Evolutionary conservation across 2,113 vertebrate species (phyloP).

Genomic region (Ceratotherium simum): DNA sequence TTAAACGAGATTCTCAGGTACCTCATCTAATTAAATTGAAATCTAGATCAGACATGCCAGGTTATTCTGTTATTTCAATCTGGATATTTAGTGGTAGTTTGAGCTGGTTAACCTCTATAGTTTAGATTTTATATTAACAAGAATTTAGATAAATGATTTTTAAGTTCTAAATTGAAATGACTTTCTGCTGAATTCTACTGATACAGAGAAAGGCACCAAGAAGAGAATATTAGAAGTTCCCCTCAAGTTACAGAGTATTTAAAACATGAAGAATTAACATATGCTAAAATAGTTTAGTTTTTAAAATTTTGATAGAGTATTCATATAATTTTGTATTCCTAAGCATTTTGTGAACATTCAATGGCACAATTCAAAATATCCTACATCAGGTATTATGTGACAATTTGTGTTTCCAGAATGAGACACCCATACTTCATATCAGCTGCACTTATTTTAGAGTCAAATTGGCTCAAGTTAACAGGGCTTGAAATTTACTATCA

Average conservation of each 20-base stretch:
- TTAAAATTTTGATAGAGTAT: neutral
- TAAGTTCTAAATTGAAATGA: neutral
- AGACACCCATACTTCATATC: neutral
- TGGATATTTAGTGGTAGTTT: neutral
- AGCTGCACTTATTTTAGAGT: slow-evolving; percentile 46
- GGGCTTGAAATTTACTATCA: slow-evolving; percentile 62
- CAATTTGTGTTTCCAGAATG: slow-evolving; percentile 43
- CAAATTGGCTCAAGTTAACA: neutral
- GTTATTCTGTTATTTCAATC: neutral
- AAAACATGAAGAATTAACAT: slow-evolving; percentile 8
- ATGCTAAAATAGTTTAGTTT: neutral
- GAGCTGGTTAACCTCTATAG: neutral
- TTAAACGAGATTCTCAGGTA: neutral
- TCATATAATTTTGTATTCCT: neutral
- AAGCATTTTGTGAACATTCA: neutral
- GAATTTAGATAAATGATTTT: neutral
- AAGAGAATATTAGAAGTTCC: neutral
- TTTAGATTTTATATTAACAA: neutral
- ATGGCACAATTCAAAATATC: neutral
- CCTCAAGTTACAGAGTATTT: neutral
- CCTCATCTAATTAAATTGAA: neutral
- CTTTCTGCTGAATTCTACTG: neutral
- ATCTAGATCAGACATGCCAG: neutral
- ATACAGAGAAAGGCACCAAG: neutral
- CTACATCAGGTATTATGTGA: neutral